Conservation (phyloP, 2,113 vertebrate species). For the Zosterops pallidus region DNA sequence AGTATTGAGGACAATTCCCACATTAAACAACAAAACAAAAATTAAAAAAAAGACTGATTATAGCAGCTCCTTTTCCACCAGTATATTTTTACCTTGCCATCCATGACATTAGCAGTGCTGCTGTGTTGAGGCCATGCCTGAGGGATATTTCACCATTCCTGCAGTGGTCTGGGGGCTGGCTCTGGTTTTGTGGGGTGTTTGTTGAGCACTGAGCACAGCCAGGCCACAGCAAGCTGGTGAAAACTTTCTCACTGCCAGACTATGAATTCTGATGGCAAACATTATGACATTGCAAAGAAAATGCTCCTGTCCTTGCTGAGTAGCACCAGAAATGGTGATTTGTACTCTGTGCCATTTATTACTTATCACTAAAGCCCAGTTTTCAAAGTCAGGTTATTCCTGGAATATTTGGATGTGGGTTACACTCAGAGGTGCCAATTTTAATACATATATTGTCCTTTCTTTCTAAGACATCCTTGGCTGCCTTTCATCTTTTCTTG, state of each 20-base stretch:
- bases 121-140: neutral
- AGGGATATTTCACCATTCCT: neutral
- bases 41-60: neutral
- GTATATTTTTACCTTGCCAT: neutral
- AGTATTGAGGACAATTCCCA: neutral
- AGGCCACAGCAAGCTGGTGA: neutral
- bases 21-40: neutral
- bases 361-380: neutral
- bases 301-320: neutral
- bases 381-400: neutral
- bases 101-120: fast-evolving
- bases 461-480: neutral
- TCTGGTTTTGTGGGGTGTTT: neutral
- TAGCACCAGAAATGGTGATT: neutral
- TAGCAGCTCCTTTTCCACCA: neutral
- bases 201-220: neutral
- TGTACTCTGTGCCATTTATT: neutral
- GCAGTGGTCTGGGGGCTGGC: neutral
- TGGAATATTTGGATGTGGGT: neutral
- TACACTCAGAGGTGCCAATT: neutral
- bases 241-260: neutral
- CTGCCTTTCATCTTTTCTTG: neutral
- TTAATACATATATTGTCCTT: neutral
- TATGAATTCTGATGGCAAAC: neutral
- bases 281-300: neutral